These are phyloP conservation scores for Jaculus jaculus DNA, from an alignment of 2,113 vertebrate genomes.

Conservation along the genomic window DNA sequence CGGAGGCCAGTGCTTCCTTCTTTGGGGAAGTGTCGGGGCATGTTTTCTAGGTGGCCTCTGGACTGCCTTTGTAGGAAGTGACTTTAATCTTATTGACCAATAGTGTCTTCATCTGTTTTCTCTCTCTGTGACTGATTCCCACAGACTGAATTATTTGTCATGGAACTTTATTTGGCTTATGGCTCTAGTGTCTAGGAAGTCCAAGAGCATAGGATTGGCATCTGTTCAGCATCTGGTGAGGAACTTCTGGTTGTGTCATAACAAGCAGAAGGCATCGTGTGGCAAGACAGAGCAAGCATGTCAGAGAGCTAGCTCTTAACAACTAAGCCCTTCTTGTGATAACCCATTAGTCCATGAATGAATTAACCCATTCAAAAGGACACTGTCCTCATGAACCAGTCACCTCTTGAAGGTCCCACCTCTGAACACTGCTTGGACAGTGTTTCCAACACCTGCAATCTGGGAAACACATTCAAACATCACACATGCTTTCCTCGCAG, in stretches of 20 bases:
- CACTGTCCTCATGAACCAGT: not conserved
- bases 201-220: not conserved
- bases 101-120: not conserved
- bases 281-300: not conserved
- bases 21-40: not conserved
- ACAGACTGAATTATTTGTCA: not conserved
- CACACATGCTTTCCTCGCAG: not conserved
- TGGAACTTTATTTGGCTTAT: not conserved
- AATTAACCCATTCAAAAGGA: not conserved
- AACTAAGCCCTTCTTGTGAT: not conserved
- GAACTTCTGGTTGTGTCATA: not conserved
- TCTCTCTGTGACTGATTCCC: not conserved
- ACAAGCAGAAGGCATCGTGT: not conserved
- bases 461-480: not conserved
- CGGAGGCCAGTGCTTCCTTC: not conserved
- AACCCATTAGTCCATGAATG: not conserved
- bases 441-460: not conserved
- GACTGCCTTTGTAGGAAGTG: not conserved
- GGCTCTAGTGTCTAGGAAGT: not conserved
- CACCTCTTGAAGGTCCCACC: not conserved
- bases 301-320: not conserved
- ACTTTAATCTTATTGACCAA: not conserved
- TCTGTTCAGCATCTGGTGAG: not conserved
- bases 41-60: constrained; percentile 1
- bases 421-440: not conserved